These are phyloP conservation scores for Tetraodon nigroviridis DNA, from an alignment of 2,113 vertebrate genomes.

Conservation along the genomic window DNA sequence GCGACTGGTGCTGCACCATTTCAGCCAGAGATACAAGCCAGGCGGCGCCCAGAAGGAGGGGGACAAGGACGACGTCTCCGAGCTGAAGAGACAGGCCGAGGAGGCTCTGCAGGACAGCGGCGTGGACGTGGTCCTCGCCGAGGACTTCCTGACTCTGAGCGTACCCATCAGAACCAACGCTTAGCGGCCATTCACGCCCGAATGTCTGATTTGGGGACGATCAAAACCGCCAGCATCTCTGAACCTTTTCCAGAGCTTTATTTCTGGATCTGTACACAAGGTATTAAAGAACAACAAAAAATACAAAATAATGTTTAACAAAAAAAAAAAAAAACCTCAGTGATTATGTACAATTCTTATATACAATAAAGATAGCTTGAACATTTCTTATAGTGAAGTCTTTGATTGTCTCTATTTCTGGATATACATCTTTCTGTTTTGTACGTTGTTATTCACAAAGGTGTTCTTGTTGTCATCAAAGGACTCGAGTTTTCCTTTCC, in stretches of 20 bases:
- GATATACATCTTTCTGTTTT: conserved; percentile 77
- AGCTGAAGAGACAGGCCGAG: conserved; percentile 81
- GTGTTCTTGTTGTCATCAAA: conserved; percentile 60
- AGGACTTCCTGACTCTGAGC: conserved; percentile 85
- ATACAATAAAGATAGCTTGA: conserved; percentile 92
- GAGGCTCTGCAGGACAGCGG: conserved; percentile 54
- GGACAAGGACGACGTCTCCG: conserved; percentile 59
- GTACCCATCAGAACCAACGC: conserved; percentile 69
- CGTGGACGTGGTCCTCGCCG: conserved; percentile 79
- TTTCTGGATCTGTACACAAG: conserved; percentile 99
- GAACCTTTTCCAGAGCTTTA: conserved; percentile 94
- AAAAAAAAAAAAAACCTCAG: conserved; percentile 76
- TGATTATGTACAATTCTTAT: conserved; percentile 99
- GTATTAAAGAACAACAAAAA: conserved; percentile 99
- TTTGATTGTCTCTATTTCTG: conserved; percentile 96
- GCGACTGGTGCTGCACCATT: conserved; percentile 82
- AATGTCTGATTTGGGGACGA: too few species aligned
- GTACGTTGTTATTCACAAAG: conserved; percentile 74
- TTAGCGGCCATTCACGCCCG: neutral
- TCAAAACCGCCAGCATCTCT: neutral
- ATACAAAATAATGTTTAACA: conserved; percentile 99
- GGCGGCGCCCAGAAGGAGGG: conserved; percentile 54
- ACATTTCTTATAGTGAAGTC: conserved; percentile 87
- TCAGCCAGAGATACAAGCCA: conserved; percentile 90
- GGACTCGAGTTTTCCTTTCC: conserved; percentile 51